Evolutionary conservation across 2,888 invertebrate genomes (phyloP), one percentile per base, ranked within the genome.

Genomic region (Lathronympha strigana): DNA sequence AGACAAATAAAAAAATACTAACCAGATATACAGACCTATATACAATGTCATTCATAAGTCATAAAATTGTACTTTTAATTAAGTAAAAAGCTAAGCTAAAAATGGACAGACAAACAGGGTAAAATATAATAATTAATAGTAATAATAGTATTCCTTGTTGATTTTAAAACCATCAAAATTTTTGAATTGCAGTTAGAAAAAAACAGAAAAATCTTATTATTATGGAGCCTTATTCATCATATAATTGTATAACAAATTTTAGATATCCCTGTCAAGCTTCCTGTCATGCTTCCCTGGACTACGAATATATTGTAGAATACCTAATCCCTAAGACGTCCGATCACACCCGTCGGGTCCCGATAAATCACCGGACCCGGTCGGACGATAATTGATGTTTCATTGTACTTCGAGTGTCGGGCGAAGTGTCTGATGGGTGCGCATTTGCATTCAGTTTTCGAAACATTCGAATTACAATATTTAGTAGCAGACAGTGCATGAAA

Each of bases 311-410:
- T 47, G 60, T 61, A 61, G 66, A 61, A 47, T 40, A 40, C 69
- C 73, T 76, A 78, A 77, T 75, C 76, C 75, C 51, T 71, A 80
- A 73, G 69, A 67, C 68, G 68, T 69, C 68, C 60, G 57, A 62
- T 67, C 69, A 74, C 73, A 75, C 73, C 53, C 61, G 58, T 71
- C 67, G 73, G 83, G 82, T 84, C 72, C 76, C 81, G 77, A 86
- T 85, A 86, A 86, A 87, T 87, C 86, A 74, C 62, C 76, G 69
- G 72, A 67, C 74, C 73, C 75, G 76, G 67, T 66, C 63, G 73
- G 53, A 53, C 54, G 61, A 66, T 66, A 47, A 61, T 61, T 66
- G 62, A 17, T 54, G 64, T 45, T 66, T 61, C 58, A 58, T 64
- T 64, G 64, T 60, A 53, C 28, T n/a, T n/a, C 50, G 50, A 58